Evolutionary conservation across 2,113 vertebrate genomes (phyloP).

Genomic region (Piaya cayana): DNA sequence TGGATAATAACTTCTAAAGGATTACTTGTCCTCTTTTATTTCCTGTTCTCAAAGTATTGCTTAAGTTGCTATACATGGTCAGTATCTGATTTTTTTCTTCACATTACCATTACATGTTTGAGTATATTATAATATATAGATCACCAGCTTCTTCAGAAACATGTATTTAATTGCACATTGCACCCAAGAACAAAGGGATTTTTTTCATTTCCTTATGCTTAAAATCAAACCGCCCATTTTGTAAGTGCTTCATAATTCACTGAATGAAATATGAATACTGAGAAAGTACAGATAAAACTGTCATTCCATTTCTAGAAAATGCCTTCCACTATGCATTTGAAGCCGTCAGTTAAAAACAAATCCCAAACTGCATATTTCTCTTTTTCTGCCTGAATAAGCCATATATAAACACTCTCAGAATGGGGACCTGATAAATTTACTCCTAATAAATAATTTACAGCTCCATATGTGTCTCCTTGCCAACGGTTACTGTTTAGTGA

Average conservation of each 20-base stretch:
- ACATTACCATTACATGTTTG: background rate
- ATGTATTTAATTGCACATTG: background rate
- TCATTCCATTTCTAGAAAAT: constrained; percentile 47
- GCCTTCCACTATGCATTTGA: constrained; percentile 15
- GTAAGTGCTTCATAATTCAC: background rate
- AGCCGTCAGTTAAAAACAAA: background rate
- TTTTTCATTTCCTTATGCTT: constrained; percentile 26
- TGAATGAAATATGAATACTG: constrained; percentile 28
- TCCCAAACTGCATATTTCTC: constrained; percentile 22
- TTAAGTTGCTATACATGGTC: background rate
- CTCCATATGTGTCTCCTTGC: constrained; percentile 69
- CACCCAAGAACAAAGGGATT: background rate
- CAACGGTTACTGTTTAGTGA: constrained; percentile 50
- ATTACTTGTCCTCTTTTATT: constrained; percentile 22
- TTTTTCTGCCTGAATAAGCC: constrained; percentile 41
- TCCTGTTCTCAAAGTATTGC: constrained; percentile 9
- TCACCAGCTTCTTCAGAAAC: background rate
- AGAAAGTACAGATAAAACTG: background rate
- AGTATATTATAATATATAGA: background rate
- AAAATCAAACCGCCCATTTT: constrained; percentile 4
- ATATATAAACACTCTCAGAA: constrained; percentile 59
- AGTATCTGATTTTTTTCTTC: background rate
- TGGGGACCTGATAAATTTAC: constrained; percentile 51
- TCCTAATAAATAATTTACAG: constrained; percentile 68
- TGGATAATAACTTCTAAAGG: background rate